These are phyloP conservation scores for Pangasianodon gigas DNA, from an alignment of 2,113 vertebrate species.

Conservation along the genomic window DNA sequence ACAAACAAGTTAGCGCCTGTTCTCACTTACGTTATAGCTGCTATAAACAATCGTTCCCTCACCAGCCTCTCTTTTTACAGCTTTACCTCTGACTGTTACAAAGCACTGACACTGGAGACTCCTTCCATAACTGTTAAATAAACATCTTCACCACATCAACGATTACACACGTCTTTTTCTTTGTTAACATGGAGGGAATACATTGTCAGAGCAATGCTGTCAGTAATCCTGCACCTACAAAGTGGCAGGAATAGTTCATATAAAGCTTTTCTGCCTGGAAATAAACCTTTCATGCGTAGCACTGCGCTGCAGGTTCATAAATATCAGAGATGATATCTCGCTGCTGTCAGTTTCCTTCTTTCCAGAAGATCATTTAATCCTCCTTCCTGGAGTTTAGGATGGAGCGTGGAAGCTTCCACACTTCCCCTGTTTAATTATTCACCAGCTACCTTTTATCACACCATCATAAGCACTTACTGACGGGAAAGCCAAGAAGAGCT, in stretches of 20 bases:
- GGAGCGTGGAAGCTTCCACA: slow-evolving; percentile 3
- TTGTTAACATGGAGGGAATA: not conserved
- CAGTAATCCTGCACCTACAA: not conserved
- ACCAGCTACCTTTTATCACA: slow-evolving; percentile 58
- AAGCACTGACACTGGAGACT: too few species aligned
- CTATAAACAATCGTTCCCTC: too few species aligned
- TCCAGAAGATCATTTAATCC: not conserved
- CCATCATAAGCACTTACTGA: slow-evolving; percentile 57
- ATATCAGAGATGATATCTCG: not conserved
- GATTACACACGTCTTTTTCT: not conserved
- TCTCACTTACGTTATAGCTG: not conserved
- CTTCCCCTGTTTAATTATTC: slow-evolving; percentile 61
- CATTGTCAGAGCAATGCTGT: not conserved
- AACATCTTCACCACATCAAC: not conserved
- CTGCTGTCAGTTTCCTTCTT: not conserved
- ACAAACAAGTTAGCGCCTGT: not conserved
- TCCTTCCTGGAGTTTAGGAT: not conserved
- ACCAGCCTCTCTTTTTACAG: too few species aligned
- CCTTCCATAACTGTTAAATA: too few species aligned
- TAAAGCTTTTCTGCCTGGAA: not conserved
- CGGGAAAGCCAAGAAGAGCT: not conserved
- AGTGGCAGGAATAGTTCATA: not conserved
- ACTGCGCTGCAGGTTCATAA: not conserved
- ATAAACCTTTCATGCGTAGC: not conserved
- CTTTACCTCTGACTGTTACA: too few species aligned